phyloP scores from a whole-genome alignment of 2,888 invertebrate species.

The Perizoma flavofasciatum region DNA sequence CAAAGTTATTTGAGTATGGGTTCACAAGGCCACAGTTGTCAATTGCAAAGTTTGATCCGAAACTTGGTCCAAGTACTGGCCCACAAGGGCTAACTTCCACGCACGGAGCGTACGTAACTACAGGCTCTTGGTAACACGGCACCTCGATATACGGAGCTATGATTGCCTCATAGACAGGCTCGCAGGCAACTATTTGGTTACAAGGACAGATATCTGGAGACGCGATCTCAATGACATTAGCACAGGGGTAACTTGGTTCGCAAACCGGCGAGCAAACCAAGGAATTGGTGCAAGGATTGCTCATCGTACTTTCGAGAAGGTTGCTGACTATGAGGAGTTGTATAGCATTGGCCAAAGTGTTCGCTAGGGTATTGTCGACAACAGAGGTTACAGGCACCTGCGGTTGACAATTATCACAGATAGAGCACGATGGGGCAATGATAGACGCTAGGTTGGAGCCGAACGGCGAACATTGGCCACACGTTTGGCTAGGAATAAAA shows the following conservation, averaged over 20 bases:
- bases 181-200: constrained; percentile 19
- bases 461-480: constrained; percentile 2
- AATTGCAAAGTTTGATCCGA: neutral
- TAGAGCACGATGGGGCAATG: constrained; percentile 4
- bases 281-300: neutral
- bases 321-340: constrained; percentile 65
- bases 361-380: constrained; percentile 61
- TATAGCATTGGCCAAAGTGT: constrained; percentile 61
- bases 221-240: constrained; percentile 25
- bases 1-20: neutral
- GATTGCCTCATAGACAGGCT: too few relatives aligned
- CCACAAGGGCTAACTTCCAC: neutral
- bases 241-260: constrained; percentile 17
- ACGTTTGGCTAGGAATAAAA: constrained; percentile 10
- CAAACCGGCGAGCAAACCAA: neutral
- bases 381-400: constrained; percentile 48
- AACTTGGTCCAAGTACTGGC: neutral
- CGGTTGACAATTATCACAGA: neutral
- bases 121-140: constrained; percentile 20
- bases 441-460: constrained; percentile 24
- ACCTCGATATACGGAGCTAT: constrained; percentile 12
- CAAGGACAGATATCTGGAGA: constrained; percentile 22
- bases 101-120: neutral
- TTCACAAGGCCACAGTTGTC: constrained; percentile 4
- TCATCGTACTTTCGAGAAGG: constrained; percentile 48